Evolutionary conservation across 2,888 invertebrate species (phyloP), one percentile per base, ranked within the genome.

Genomic region (Synergus itoensis): DNA sequence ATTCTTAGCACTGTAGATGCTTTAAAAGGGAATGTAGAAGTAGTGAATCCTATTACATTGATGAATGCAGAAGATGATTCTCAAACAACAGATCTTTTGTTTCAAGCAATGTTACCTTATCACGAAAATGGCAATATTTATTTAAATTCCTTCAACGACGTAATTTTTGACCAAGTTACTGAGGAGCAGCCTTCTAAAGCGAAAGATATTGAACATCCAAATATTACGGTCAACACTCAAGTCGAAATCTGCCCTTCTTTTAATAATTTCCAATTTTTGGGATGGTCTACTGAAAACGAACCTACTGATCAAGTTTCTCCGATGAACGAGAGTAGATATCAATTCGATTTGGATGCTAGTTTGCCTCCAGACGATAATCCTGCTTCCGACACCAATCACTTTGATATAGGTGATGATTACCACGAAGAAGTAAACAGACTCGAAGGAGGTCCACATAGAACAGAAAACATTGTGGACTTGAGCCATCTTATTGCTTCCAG

Each of bases 171-270:
- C 16, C 62, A 45, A 11, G 21, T 81, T 14, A 8, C 48, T 8
- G 78, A 78, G 11, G 18, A 53, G 69, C 40, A 21, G 12, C 64
- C 7, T 36, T 28, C 21, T 8, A 45, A 18, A 77, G 57, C 1
- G 45, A 76, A 73, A 41, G 53, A 41, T 40, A 77, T 80, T 40
- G 75, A 80, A 69, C 21, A 45, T 62, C 1, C 67, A 79, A 8
- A 82, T 87, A 14, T 92, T 91, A 77, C n/a, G 16, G 81, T 91
- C 75, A 82, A 93, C 53, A 91, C 92, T 0, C 88, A 91, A 0
- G 91, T 93, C 80, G 92, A 93, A 57, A 93, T 96, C 45, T 95
- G 95, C 88, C 93, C 94, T 76, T 93, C 94, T 0, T 95, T 96
- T 86, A 91, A 93, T 9, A 93, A 94, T 0, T 95, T 95, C 88